These are phyloP conservation scores for Psittacula derbiana DNA, from an alignment of 2,797 vertebrate species.

Conservation along the genomic window DNA sequence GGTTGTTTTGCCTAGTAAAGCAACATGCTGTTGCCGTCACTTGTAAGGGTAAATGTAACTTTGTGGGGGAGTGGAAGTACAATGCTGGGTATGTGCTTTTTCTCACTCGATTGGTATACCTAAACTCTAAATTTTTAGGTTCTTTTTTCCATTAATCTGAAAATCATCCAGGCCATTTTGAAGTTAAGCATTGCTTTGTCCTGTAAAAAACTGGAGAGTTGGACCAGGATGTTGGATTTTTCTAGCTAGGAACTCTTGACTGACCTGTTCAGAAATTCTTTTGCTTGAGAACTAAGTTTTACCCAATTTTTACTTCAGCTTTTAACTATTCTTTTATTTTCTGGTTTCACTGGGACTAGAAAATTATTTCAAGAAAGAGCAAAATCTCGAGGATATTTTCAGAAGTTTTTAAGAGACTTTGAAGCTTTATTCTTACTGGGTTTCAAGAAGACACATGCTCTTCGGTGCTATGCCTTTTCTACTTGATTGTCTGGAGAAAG, in stretches of 20 bases:
- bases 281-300: neutral
- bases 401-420: neutral
- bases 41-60: neutral
- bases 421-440: neutral
- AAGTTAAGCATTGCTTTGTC: neutral
- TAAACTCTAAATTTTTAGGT: neutral
- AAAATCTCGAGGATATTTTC: neutral
- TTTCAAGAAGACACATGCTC: neutral
- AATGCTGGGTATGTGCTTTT: neutral
- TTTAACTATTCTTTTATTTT: neutral
- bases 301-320: neutral
- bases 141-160: neutral
- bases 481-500: neutral
- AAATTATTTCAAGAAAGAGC: neutral
- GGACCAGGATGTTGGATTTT: neutral
- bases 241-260: neutral
- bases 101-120: neutral
- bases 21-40: neutral
- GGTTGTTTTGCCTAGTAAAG: neutral
- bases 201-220: neutral
- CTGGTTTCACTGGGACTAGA: neutral
- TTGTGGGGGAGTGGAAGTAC: neutral
- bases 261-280: neutral
- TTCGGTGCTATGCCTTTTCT: neutral
- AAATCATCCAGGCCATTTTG: neutral